Evolutionary conservation across 92 coral and sea anemone species (phyloP).

Genomic region (Diadumene lineata): DNA sequence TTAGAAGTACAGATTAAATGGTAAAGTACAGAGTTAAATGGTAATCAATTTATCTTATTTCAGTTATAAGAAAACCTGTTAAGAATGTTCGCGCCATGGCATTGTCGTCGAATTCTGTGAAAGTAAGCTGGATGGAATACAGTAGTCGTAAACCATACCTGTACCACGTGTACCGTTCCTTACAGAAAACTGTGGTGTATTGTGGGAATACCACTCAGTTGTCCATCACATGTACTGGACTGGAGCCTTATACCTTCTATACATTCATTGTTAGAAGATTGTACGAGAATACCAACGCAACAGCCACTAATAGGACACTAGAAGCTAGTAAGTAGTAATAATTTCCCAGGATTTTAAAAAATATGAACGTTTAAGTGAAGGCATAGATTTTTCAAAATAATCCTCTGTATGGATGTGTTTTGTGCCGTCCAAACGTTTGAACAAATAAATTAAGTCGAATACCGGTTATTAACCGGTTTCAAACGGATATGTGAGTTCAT

Average conservation of each 20-base stretch:
- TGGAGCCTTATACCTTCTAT: conserved; percentile 74
- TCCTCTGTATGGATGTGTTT: no score
- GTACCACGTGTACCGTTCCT: conserved; percentile 53
- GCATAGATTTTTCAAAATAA: no score
- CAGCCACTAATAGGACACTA: conserved; percentile 62
- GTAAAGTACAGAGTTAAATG: background rate
- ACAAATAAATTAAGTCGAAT: no score
- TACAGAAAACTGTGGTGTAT: conserved; percentile 45
- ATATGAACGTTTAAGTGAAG: background rate
- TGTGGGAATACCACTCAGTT: conserved; percentile 77
- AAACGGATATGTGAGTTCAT: no score
- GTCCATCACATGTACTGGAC: conserved; percentile 45
- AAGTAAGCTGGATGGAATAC: conserved; percentile 61
- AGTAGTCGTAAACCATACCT: conserved; percentile 12
- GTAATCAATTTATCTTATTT: background rate
- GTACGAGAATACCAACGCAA: conserved; percentile 52
- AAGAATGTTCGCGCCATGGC: conserved; percentile 40
- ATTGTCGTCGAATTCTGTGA: conserved; percentile 43
- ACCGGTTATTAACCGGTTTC: no score
- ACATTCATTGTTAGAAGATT: conserved; percentile 68
- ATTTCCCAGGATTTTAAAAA: no score
- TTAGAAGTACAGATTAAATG: background rate
- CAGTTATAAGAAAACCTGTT: conserved; percentile 41
- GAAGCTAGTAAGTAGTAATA: conserved; percentile 87
- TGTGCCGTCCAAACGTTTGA: no score